phyloP scores from a whole-genome alignment of 2,113 vertebrate species.

The Hemibagrus wyckioides region DNA sequence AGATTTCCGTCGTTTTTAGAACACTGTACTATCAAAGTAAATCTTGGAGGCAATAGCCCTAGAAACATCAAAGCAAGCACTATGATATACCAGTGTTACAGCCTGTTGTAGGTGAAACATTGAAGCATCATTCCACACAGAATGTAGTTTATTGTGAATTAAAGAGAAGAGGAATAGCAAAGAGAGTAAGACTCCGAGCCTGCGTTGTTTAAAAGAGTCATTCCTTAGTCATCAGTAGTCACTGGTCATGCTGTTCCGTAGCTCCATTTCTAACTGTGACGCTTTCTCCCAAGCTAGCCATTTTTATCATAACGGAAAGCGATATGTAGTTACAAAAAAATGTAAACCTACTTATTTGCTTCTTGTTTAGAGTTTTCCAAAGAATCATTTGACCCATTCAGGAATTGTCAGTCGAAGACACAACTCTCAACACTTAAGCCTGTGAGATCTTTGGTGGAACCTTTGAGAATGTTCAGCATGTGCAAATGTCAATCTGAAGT shows the following conservation, averaged over 20 bases:
- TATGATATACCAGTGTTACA: slow-evolving; percentile 17
- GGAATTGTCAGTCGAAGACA: neutral
- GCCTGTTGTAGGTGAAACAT: slow-evolving; percentile 14
- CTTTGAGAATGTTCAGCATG: neutral
- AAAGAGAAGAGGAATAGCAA: slow-evolving; percentile 23
- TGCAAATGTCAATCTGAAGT: neutral
- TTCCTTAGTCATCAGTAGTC: neutral
- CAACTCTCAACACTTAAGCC: neutral
- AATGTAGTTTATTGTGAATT: neutral
- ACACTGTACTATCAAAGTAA: neutral
- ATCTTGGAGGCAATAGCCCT: neutral
- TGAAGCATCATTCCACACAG: slow-evolving; percentile 10
- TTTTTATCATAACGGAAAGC: neutral
- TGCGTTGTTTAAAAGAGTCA: neutral
- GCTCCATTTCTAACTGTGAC: neutral
- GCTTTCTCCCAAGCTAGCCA: neutral
- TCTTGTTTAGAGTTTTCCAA: neutral
- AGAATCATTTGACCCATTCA: neutral
- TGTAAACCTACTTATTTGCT: neutral
- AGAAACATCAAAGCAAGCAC: slow-evolving; percentile 23
- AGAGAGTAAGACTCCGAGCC: neutral
- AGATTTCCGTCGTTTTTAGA: slow-evolving; percentile 13
- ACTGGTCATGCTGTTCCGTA: slow-evolving; percentile 18
- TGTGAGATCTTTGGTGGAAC: neutral
- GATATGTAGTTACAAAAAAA: neutral